These are phyloP conservation scores for Labrus mixtus DNA, from an alignment of 2,113 vertebrate genomes.

Conservation along the genomic window DNA sequence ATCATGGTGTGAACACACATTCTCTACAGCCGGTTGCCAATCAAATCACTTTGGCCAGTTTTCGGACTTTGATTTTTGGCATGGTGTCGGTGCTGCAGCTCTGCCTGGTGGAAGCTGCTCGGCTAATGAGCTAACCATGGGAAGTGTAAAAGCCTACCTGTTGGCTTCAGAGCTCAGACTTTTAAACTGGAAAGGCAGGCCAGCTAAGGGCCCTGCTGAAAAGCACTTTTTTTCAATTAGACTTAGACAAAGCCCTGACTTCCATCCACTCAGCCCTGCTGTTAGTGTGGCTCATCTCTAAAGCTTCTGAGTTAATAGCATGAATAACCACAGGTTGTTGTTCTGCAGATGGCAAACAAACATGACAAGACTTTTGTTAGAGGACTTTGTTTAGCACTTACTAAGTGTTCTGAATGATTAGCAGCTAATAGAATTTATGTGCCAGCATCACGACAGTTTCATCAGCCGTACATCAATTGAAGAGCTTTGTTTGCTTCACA, in stretches of 20 bases:
- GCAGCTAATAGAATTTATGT: constrained; percentile 41
- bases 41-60: constrained; percentile 67
- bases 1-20: constrained; percentile 59
- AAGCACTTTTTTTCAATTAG: constrained; percentile 65
- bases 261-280: constrained; percentile 28
- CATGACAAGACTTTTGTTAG: constrained; percentile 28
- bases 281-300: constrained; percentile 13
- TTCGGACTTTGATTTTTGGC: constrained; percentile 65
- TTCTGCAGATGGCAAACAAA: constrained; percentile 45
- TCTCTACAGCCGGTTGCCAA: constrained; percentile 51
- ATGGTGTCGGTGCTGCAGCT: constrained; percentile 53
- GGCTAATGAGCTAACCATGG: constrained; percentile 70
- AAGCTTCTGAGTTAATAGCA: constrained; percentile 40
- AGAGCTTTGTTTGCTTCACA: constrained; percentile 48
- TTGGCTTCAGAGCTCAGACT: constrained; percentile 62
- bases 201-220: constrained; percentile 53
- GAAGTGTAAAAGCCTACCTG: constrained; percentile 73
- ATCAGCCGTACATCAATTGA: constrained; percentile 43
- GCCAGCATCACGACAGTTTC: constrained; percentile 25
- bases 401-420: constrained; percentile 55
- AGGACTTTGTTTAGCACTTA: constrained; percentile 45
- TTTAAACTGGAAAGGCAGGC: constrained; percentile 51
- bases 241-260: constrained; percentile 42
- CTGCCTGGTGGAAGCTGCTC: constrained; percentile 54
- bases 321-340: constrained; percentile 44